Evolutionary conservation across 1,140 invertebrate species (phyloP).

Genomic region (Bombus balteatus): DNA sequence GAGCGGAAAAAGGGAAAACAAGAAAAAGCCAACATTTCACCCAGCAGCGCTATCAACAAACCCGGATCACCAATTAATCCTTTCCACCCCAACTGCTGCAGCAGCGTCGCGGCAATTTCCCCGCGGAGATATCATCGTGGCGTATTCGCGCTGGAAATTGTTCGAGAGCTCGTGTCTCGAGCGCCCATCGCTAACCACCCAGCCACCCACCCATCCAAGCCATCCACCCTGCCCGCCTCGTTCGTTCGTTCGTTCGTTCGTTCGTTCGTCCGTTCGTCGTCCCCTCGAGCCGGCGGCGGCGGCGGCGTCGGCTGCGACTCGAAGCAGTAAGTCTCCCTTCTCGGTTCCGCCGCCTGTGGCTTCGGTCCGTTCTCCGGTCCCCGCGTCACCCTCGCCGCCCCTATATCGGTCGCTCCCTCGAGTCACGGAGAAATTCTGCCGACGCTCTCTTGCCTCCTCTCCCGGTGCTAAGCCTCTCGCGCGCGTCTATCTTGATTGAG

Average conservation of each 20-base stretch:
- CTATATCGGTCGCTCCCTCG: slow-evolving; percentile 65
- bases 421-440: slow-evolving; percentile 77
- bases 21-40: slow-evolving; percentile 11
- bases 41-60: slow-evolving; percentile 31
- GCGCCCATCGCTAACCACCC: slow-evolving; percentile 27
- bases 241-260: slow-evolving; percentile 12
- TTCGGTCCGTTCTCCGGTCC: slow-evolving; percentile 49
- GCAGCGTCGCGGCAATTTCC: slow-evolving; percentile 42
- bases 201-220: background rate
- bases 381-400: slow-evolving; percentile 68
- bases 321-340: slow-evolving; percentile 67
- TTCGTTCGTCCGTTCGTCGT: slow-evolving; percentile 19
- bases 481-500: slow-evolving; percentile 82
- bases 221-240: background rate
- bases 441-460: slow-evolving; percentile 74
- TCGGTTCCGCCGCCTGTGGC: slow-evolving; percentile 69
- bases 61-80: slow-evolving; percentile 48
- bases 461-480: slow-evolving; percentile 80
- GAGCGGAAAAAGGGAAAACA: background rate
- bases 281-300: slow-evolving; percentile 32
- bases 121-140: slow-evolving; percentile 29
- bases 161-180: slow-evolving; percentile 39
- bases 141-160: slow-evolving; percentile 33
- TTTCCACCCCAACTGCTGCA: slow-evolving; percentile 27
- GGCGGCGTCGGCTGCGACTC: slow-evolving; percentile 49